Evolutionary conservation across 2,797 vertebrate genomes (phyloP), one percentile per base, ranked within the genome.

Genomic region (Xiphorhynchus erythropygius): DNA sequence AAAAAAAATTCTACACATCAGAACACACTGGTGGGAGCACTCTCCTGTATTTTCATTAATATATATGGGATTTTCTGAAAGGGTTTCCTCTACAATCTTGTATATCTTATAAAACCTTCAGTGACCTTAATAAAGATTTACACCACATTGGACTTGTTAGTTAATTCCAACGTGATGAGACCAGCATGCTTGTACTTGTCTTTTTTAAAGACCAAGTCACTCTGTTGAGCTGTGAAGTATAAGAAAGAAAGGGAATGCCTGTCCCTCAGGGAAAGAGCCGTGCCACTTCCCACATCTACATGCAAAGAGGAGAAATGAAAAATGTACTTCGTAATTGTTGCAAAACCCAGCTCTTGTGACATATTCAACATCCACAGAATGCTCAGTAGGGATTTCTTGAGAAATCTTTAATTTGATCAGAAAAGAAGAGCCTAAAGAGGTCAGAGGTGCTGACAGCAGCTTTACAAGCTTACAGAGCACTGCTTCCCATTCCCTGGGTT

Each of bases 171-270:
- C 4, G 0, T 46, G 41, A 86, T 68, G 59, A 28, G 89, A 55
- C 39, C 62, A 62, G 35, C 77, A 16, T 35, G 62, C 19, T 59
- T 69, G n/a, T 32, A 77, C 53, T 78, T 68, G 35, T 27, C 27
- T 68, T 56, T 50, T 79, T 65, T 53, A 37, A 84, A 81, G 52
- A 49, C 18, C 5, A 59, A 65, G n/a, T 65, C 33, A 47, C 7
- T 47, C 47, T 62, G 33, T 22, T 83, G 60, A 81, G 67, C 52
- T 69, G n/a, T 33, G 42, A 73, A 75, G 23, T 28, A 37, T 41
- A 75, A 56, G 65, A 62, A 93, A 74, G 46, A 64, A 93, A 78
- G 46, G 47, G 17, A 89, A 87, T 85, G 16, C 13, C 42, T 57
- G 25, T 44, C 39, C 84, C 33, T 19, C 8, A 8, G 65, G 46